Base-by-base conservation (phyloP, 2,113 vertebrate genomes). In the Colinus virginianus region DNA sequence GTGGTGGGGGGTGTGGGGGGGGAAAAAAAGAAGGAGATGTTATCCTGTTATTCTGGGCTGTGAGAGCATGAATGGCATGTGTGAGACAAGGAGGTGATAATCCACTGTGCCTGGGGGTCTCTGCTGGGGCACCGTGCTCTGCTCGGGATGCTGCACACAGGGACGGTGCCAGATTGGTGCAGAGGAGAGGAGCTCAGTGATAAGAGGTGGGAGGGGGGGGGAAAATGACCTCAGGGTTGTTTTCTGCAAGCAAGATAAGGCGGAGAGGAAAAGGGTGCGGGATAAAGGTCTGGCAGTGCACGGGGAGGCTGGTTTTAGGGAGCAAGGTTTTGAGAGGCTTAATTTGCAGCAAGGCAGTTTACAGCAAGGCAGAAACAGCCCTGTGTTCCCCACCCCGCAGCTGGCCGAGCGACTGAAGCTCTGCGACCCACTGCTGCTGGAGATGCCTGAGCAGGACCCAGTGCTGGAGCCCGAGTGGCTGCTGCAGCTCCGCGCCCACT, bases 401-500 rank as follows among this genome's bases (percentile, higher is more conserved):
- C 92, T 99, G 28, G 97, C 98, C 0, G 98, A 99, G 74, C 91
- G 97, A 66, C 97, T 99, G 95, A 99, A 98, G 95, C 93, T 98
- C 89, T 97, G 97, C 0, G 99, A 99, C 77, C 98, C 98, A 2
- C 91, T 98, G 94, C 92, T 98, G 71, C 88, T 97, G 71, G 98
- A 98, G 38, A 90, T 96, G n/a, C 97, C 83, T 0, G 95, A 86
- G 2, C 69, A 95, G 61, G 92, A 96, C 58, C 67, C 80, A 18
- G 85, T 7, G 1, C 90, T 64, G 81, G 99, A 99, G 72, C 98
- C 98, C 0, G 96, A 97, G 7, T 99, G 99, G 99, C 97, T 99
- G 26, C 63, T 68, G 26, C 88, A 94, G 46, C 98, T 99, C 15
- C 98, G 97, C 48, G 76, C 74, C 8, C 94, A 43, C 56, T 94